Base-by-base conservation (phyloP, 2,888 invertebrate genomes). In the Caenorhabditis doughertyi region DNA sequence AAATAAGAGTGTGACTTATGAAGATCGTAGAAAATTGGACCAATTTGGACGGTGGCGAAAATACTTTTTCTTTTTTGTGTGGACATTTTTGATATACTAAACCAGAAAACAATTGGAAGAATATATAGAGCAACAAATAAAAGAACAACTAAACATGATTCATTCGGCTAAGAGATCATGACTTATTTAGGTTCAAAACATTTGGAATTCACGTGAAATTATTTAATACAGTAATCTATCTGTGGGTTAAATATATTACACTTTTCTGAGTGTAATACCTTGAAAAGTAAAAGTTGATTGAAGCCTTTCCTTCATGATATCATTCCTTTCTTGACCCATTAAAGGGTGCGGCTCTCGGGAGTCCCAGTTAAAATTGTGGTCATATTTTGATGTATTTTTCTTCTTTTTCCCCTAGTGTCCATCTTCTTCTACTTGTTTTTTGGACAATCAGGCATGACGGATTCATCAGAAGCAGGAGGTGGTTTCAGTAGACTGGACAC, bases 371-470 rank as follows among this genome's bases (percentile, higher is more conserved):
- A 29, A 29, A 25, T 18, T 25, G 29, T 4, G n/a, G 27, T 21
- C 25, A 23, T 21, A 39, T 39, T 25, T 5, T 32, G 51, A 39
- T 60, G 51, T 49, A 35, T 58, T 71, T 49, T 21, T 27, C 18
- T 60, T 49, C 47, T 49, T 32, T 27, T 56, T 44, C 44, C 32
- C 42, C 4, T 23, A 23, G 1, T 53, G 47, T 32, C 49, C 47
- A 32, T 65, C 49, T 49, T 65, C 21, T 49, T 51, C 51, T 7
- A 49, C 51, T 53, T 44, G 9, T 39, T 39, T 39, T 39, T 39
- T 39, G 39, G 74, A 74, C 74, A 74, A 44, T 49, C 47, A 56
- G 21, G 74, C 64, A 74, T 55, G 74, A 74, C 74, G 74, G 74
- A 73, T 73, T 72, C 62, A 72, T 53, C 62, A 39, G 39, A 42